A percentile compares a stretch with the other conserved stretches of the same genome.
Conservation (phyloP, 2,113 vertebrate species). For the Cyprinodon tularosa region DNA sequence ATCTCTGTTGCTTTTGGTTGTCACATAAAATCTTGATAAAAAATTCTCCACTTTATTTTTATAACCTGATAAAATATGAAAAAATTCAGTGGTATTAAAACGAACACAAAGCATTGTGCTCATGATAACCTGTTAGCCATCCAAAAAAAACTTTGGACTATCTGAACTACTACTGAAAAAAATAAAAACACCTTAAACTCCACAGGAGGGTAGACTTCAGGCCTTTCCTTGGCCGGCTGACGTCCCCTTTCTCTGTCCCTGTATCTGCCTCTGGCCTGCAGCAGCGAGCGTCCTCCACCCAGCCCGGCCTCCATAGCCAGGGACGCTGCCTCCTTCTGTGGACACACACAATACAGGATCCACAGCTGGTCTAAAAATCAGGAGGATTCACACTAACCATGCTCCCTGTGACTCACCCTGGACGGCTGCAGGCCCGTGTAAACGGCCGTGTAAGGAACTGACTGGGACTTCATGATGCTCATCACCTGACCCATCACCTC, state of each 20-base stretch:
- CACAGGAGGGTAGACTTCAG: slow-evolving; percentile 66
- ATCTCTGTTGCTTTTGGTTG: background rate
- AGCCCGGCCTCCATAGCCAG: slow-evolving; percentile 61
- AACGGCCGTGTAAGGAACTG: slow-evolving; percentile 85
- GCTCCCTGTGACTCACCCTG: slow-evolving; percentile 70
- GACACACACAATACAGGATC: background rate
- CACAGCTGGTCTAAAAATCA: background rate
- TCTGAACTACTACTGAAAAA: background rate
- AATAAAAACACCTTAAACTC: slow-evolving; percentile 72
- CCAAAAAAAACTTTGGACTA: background rate
- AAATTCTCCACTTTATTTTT: background rate
- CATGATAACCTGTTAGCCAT: background rate
- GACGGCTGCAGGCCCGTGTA: slow-evolving; percentile 86
- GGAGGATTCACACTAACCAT: background rate
- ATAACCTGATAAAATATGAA: background rate
- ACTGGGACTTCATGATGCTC: slow-evolving; percentile 84
- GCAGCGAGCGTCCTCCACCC: slow-evolving; percentile 82
- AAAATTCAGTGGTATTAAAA: background rate
- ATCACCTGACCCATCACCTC: slow-evolving; percentile 89
- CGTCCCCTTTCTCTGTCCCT: slow-evolving; percentile 47
- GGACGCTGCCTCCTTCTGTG: slow-evolving; percentile 77
- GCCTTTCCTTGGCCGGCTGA: slow-evolving; percentile 42
- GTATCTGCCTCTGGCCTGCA: slow-evolving; percentile 72
- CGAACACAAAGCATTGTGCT: background rate
- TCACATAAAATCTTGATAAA: background rate